These are phyloP conservation scores for Elephas maximus DNA, from an alignment of 2,113 vertebrate genomes.

Conservation along the genomic window DNA sequence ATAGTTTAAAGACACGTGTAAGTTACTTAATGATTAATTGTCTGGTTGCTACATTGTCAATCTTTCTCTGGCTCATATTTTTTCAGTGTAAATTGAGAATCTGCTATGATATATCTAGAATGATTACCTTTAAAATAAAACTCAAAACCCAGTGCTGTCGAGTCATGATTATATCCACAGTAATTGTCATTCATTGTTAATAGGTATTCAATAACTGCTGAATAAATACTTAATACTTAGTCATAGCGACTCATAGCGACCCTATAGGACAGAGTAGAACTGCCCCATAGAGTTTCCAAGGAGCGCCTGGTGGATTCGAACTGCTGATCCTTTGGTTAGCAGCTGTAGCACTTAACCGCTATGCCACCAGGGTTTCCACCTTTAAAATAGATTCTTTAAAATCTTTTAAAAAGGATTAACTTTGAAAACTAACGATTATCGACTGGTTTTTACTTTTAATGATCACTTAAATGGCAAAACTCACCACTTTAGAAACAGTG, in stretches of 20 bases:
- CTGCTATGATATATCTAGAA: neutral
- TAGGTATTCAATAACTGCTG: neutral
- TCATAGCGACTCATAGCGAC: too few relatives aligned
- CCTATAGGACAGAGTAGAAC: too few relatives aligned
- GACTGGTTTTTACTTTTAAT: neutral
- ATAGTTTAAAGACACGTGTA: neutral
- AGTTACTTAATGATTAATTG: neutral
- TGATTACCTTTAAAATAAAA: neutral
- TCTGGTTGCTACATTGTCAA: neutral
- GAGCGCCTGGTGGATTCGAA: too few relatives aligned
- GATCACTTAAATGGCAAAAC: slow-evolving; percentile 1
- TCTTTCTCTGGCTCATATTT: neutral
- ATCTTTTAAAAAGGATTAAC: too few relatives aligned
- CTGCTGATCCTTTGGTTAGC: too few relatives aligned
- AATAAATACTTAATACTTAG: neutral
- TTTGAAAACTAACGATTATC: neutral
- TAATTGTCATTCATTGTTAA: neutral
- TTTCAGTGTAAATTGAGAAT: slow-evolving; percentile 48
- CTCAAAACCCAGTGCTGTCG: too few relatives aligned
- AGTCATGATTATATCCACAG: neutral
- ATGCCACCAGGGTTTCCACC: too few relatives aligned
- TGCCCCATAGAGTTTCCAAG: too few relatives aligned
- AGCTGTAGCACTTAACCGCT: too few relatives aligned
- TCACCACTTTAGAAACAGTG: neutral
- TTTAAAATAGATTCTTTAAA: neutral